Evolutionary conservation across 2,113 vertebrate genomes (phyloP), one percentile per base, ranked within the genome.

Genomic region (Bujurquina vittata): DNA sequence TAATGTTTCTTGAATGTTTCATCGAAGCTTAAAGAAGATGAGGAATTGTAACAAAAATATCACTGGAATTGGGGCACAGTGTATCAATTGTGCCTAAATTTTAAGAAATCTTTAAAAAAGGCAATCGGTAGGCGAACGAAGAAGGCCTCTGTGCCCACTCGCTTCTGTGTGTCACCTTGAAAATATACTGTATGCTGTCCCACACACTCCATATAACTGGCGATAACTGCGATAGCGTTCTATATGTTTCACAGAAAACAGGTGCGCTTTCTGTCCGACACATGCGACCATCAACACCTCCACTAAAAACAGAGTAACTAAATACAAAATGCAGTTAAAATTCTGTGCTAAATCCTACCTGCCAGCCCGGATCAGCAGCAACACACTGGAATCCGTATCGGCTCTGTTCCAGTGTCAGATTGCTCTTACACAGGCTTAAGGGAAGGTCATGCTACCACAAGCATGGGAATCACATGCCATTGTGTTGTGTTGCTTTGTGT

Each of bases 401-500:
- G 73, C 81, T 81, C 57, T 17, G 43, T 61, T 84, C 77, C 90
- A 85, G 91, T 88, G 78, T 91, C 59, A 5, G 79, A 88, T 89
- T 84, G 87, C 88, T 92, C 83, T 80, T 58, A 80, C 81, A 49
- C 78, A 29, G 80, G 89, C 84, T 92, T 80, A 79, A 60, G 86
- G 87, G 88, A 93, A 93, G 90, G 93, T 94, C 94, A 91, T 14
- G 65, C 63, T 46, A 77, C 86, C 87, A 67, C 89, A 90, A 88
- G 81, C 81, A 89, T 83, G 83, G 26, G 56, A 89, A 83, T 85
- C 81, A 83, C 75, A 85, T 85, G 83, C 82, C 80, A 17, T 5
- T 72, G 49, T 80, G 77, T 81, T 75, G 72, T 62, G 56, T 79
- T 77, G 69, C 33, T 61, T 58, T 86, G 60, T 75, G 52, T 75